These are phyloP conservation scores for Emys orbicularis DNA, from an alignment of 2,797 vertebrate species.

Conservation along the genomic window DNA sequence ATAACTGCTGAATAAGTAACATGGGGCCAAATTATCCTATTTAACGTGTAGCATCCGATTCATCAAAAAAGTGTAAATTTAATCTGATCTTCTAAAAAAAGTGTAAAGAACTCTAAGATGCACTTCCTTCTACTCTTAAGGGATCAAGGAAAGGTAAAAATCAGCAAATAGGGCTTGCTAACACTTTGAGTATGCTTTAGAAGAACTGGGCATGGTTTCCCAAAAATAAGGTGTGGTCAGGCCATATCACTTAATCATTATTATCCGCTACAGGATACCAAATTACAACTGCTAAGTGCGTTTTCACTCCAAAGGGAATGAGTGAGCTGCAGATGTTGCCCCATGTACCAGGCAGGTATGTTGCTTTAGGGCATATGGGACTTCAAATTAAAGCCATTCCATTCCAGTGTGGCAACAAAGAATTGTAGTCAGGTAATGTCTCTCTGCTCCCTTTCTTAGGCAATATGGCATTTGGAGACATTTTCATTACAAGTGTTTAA, in stretches of 20 bases:
- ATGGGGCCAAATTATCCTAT: rapidly evolving
- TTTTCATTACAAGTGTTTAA: neutral
- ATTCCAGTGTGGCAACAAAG: neutral
- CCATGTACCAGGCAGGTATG: neutral
- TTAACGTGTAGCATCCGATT: neutral
- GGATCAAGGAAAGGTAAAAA: neutral
- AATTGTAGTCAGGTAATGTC: neutral
- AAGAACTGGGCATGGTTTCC: neutral
- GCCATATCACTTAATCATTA: neutral
- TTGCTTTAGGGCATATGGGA: neutral
- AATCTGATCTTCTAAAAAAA: neutral
- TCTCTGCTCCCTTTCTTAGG: neutral
- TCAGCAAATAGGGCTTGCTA: neutral
- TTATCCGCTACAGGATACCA: neutral
- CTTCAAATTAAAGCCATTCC: neutral
- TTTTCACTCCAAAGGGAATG: neutral
- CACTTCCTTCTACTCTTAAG: rapidly evolving
- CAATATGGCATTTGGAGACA: neutral
- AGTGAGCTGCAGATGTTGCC: neutral
- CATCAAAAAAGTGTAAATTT: rapidly evolving
- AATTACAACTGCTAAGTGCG: slow-evolving; percentile 6
- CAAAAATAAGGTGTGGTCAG: neutral
- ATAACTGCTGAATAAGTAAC: rapidly evolving
- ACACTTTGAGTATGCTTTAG: neutral
- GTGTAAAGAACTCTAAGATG: rapidly evolving